A percentile compares a stretch with the other conserved stretches of the same genome.
Conservation (phyloP, 2,888 invertebrate genomes). For the Acanthosepion lycidas region DNA sequence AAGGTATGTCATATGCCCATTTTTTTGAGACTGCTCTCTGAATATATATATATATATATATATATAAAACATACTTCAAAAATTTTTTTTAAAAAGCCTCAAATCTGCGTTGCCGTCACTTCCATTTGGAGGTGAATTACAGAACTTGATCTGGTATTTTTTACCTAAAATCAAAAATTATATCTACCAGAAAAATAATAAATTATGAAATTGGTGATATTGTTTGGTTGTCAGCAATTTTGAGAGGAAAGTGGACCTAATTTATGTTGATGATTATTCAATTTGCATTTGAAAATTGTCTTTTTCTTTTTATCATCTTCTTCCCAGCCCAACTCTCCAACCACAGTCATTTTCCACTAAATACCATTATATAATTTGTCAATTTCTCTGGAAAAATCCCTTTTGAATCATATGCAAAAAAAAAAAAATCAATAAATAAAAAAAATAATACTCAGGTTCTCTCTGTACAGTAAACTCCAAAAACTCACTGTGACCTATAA, state of each 20-base stretch:
- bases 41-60: background rate
- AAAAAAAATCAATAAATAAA: too few species aligned
- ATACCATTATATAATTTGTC: background rate
- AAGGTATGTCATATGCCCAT: background rate
- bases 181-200: background rate
- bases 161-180: conserved; percentile 4
- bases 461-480: background rate
- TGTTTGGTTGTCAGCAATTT: conserved; percentile 46
- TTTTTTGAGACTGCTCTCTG: background rate
- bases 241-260: conserved; percentile 44
- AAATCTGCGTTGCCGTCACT: conserved; percentile 36
- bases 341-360: background rate
- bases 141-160: conserved; percentile 41
- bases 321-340: background rate
- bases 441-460: background rate
- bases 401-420: background rate
- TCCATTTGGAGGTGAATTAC: conserved; percentile 25
- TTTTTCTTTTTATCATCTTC: background rate
- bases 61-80: background rate
- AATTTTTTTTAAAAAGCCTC: background rate
- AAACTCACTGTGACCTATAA: background rate
- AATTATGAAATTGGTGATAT: conserved; percentile 46
- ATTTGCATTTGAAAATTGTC: background rate
- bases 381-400: conserved; percentile 2
- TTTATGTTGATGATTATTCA: conserved; percentile 33